A percentile compares a stretch with the other conserved stretches of the same genome.
These are phyloP conservation scores for Barnardius zonarius DNA, from an alignment of 2,113 vertebrate species.

Conservation along the genomic window DNA sequence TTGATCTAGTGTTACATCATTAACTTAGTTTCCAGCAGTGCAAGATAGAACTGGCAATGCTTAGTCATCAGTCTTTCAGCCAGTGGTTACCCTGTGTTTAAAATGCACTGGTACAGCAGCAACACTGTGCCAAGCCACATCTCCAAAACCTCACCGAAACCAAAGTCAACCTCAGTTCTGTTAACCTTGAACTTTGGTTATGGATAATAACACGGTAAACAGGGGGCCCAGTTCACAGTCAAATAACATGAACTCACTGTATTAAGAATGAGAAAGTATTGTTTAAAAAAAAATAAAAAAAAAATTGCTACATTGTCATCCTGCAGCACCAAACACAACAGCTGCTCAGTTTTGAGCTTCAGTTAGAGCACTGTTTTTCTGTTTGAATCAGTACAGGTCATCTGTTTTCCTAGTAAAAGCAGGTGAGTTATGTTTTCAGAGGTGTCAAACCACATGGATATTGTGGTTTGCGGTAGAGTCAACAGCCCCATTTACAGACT, in stretches of 20 bases:
- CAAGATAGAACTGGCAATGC: neutral
- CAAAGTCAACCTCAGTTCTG: neutral
- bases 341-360: neutral
- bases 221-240: slow-evolving; percentile 46
- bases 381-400: neutral
- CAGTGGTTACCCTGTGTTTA: neutral
- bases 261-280: neutral
- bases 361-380: neutral
- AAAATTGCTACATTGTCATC: neutral
- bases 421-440: neutral
- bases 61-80: neutral
- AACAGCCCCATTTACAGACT: neutral
- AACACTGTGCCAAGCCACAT: neutral
- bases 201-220: slow-evolving; percentile 14
- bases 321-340: neutral
- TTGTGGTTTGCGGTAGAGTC: neutral
- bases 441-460: neutral
- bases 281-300: neutral
- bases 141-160: neutral
- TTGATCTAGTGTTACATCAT: slow-evolving; percentile 16
- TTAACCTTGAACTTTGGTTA: slow-evolving; percentile 38
- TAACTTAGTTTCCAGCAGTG: slow-evolving; percentile 21
- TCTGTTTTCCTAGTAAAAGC: neutral
- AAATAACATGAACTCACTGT: neutral
- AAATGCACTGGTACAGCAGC: neutral